Base-by-base conservation (phyloP, 1,140 invertebrate species). In the Cotesia chilonis region DNA sequence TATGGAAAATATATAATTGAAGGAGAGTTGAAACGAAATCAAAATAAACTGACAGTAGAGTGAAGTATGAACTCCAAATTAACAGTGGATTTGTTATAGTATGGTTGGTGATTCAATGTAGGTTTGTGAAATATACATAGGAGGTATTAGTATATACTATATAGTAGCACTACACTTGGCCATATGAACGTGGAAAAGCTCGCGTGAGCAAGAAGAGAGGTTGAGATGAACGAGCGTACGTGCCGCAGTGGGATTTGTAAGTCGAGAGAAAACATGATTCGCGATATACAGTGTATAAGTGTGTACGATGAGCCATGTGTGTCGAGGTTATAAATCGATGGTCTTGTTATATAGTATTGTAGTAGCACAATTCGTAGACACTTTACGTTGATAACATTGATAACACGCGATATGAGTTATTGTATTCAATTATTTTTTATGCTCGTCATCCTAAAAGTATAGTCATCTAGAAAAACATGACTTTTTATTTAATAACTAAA, bases 171-270 rank as follows among this genome's bases (percentile, higher is more conserved):
- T 17, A 7, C 65, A 54, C 65, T 17, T 20, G 20, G 41, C 52
- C 65, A 55, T 51, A 57, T 55, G 17, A 51, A 36, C 17, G 37
- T n/a, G 35, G 9, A 70, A 70, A 70, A 70, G 65, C 71, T 72
- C 65, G 57, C 65, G 64, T 68, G 71, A 60, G 64, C 38, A 41
- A 59, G 20, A 17, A 5, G 14, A 12, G 36, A 59, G 55, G 59
- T 70, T 52, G 57, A 67, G 70, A 17, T 55, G 70, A 71, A 67
- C 54, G 52, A 51, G 37, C 41, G 52, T 68, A 72, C 65, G 71
- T 72, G 71, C 64, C 71, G 65, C 65, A 66, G 37, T 61, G 59
- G 71, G 71, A 72, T 68, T 72, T 72, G 71, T 72, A 72, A 72
- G 71, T 72, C 55, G 65, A 63, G 52, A 59, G 55, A 28, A 38